Conservation (phyloP, 2,113 vertebrate genomes). For the Marmota monax region DNA sequence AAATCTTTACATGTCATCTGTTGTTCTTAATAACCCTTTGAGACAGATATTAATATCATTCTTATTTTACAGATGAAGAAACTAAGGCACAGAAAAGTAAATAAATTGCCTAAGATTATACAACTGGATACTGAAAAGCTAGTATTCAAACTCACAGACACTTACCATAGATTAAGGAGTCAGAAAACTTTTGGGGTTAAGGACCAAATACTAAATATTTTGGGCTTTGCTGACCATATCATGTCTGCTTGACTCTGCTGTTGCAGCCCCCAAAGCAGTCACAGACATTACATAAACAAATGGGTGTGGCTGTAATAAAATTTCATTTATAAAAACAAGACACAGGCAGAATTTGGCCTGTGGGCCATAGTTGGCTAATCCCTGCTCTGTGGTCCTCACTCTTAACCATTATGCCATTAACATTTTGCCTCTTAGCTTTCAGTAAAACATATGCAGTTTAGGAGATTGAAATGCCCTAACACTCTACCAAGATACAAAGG, state of each 20-base stretch:
- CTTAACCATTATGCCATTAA: background rate
- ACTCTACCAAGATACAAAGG: background rate
- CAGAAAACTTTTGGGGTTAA: background rate
- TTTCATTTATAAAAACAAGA: constrained; percentile 48
- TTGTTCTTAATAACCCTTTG: background rate
- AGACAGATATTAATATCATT: background rate
- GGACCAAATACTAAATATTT: background rate
- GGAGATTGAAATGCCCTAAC: background rate
- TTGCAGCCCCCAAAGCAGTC: background rate
- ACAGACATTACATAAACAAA: background rate
- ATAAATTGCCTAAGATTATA: background rate
- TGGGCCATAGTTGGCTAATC: background rate
- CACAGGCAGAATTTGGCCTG: background rate
- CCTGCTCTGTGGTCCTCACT: background rate
- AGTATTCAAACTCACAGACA: background rate
- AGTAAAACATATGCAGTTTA: background rate
- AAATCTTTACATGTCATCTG: background rate
- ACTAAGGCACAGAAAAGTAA: background rate
- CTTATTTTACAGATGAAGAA: background rate
- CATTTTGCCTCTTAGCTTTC: background rate
- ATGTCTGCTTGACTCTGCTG: background rate
- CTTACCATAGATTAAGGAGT: background rate
- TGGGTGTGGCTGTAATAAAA: background rate
- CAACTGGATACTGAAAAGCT: background rate
- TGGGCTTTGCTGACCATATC: background rate